Conservation (phyloP, 2,888 invertebrate genomes). For the Caenorhabditis sp. region DNA sequence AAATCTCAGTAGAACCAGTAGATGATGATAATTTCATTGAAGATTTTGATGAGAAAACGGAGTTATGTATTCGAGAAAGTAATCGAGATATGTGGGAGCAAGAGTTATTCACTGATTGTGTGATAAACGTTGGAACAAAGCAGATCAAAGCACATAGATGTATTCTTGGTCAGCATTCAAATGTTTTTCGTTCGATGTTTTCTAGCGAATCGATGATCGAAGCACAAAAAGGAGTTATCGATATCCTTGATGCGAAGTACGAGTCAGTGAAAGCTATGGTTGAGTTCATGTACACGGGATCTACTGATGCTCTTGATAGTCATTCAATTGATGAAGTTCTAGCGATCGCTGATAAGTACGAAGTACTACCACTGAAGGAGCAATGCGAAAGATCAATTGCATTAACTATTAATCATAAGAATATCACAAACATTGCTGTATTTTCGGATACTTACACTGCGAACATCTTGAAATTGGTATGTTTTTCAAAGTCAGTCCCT, state of each 20-base stretch:
- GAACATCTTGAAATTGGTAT: constrained; percentile 42
- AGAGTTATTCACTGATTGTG: constrained; percentile 64
- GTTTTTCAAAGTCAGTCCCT: neutral
- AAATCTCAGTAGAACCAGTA: constrained; percentile 61
- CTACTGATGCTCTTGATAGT: constrained; percentile 43
- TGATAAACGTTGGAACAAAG: constrained; percentile 56
- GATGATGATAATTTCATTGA: constrained; percentile 50
- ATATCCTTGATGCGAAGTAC: constrained; percentile 63
- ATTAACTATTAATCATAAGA: constrained; percentile 49
- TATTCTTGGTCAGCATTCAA: constrained; percentile 64
- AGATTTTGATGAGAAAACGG: constrained; percentile 43
- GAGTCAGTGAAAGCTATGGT: constrained; percentile 65
- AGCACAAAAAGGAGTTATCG: constrained; percentile 63
- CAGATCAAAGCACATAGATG: constrained; percentile 62
- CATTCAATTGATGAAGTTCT: constrained; percentile 61
- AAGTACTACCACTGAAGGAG: constrained; percentile 63
- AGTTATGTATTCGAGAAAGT: constrained; percentile 38
- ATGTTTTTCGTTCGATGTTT: constrained; percentile 68
- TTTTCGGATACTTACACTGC: constrained; percentile 63
- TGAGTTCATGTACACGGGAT: constrained; percentile 67
- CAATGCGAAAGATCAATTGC: constrained; percentile 62
- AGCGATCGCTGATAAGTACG: constrained; percentile 67
- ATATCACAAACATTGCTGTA: constrained; percentile 48
- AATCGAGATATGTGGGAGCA: constrained; percentile 61
- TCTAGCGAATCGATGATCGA: constrained; percentile 63